phyloP scores from a whole-genome alignment of 2,113 vertebrate species.

The Casuarius casuarius region DNA sequence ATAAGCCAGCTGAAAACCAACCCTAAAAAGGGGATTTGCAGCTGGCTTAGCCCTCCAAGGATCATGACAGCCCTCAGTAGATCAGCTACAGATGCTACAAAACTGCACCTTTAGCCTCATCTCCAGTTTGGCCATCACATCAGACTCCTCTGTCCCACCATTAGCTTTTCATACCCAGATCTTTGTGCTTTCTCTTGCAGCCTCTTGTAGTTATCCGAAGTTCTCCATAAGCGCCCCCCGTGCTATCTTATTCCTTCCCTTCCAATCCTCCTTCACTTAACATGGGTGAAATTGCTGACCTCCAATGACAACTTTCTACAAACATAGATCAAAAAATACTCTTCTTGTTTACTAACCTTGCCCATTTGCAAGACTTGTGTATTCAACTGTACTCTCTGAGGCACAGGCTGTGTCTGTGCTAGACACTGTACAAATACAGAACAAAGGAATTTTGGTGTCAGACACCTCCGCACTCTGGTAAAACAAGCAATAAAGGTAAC shows the following conservation, averaged over 20 bases:
- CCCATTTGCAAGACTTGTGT: not conserved
- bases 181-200: not conserved
- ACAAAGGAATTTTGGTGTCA: not conserved
- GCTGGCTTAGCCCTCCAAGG: not conserved
- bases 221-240: not conserved
- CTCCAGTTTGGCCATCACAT: not conserved
- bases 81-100: not conserved
- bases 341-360: slow-evolving; percentile 4
- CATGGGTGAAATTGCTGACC: not conserved
- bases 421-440: not conserved
- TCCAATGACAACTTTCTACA: not conserved
- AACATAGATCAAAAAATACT: slow-evolving; percentile 9
- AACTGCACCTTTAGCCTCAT: not conserved
- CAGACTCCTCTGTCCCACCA: not conserved
- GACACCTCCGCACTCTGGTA: not conserved
- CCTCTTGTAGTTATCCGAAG: not conserved
- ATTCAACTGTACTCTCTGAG: not conserved
- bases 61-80: not conserved
- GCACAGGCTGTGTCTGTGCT: not conserved
- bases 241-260: not conserved
- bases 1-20: not conserved
- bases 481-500: not conserved
- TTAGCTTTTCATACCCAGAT: not conserved
- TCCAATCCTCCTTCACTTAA: not conserved
- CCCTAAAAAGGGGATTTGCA: not conserved